A percentile compares a stretch with the other conserved stretches of the same genome.
phyloP scores from a whole-genome alignment of 2,797 vertebrate species.

The Rhabdomys pumilio region DNA sequence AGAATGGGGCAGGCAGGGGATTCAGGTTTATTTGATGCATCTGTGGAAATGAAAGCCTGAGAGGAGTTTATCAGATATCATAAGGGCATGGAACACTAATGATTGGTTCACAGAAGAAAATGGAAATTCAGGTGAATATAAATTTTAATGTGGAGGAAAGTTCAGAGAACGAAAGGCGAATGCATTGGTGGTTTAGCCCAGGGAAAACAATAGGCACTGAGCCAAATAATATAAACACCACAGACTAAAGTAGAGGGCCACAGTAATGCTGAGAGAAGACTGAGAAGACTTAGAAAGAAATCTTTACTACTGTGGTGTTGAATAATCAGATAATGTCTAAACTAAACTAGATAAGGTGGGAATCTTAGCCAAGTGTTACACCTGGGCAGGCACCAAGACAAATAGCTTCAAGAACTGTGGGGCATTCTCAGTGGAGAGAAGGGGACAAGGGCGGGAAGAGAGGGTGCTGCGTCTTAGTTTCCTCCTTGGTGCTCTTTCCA shows the following conservation, averaged over 20 bases:
- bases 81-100: background rate
- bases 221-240: background rate
- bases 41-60: background rate
- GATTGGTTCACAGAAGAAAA: background rate
- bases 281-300: background rate
- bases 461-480: background rate
- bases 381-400: background rate
- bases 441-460: background rate
- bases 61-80: background rate
- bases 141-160: background rate
- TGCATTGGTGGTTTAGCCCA: background rate
- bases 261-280: background rate
- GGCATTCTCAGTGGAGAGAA: background rate
- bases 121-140: background rate
- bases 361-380: constrained; percentile 9
- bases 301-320: background rate
- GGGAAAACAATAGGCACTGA: background rate
- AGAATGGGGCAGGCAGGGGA: background rate
- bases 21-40: background rate
- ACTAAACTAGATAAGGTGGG: background rate
- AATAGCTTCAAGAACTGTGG: background rate
- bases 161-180: constrained; percentile 5
- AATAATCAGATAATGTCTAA: background rate
- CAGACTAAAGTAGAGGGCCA: background rate
- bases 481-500: background rate